Evolutionary conservation across 1,140 invertebrate genomes (phyloP).

Genomic region (Pomacea maculata): DNA sequence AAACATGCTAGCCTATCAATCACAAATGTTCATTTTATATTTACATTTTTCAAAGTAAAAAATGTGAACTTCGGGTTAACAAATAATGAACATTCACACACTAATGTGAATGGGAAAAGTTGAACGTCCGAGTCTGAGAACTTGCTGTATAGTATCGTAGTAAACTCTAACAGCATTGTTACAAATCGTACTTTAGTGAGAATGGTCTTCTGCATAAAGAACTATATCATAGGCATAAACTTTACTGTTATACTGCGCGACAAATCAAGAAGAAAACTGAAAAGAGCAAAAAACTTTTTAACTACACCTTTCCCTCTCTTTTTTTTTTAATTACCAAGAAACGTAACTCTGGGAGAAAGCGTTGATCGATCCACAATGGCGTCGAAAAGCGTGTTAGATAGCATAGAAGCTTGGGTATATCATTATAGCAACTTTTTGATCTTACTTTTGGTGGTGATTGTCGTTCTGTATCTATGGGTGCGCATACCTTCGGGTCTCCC

Average conservation of each 20-base stretch:
- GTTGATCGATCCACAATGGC: slow-evolving; percentile 8
- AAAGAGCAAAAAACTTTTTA: not conserved
- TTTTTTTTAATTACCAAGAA: not conserved
- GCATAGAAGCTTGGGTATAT: not conserved
- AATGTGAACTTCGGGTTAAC: too few species aligned
- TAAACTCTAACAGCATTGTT: too few species aligned
- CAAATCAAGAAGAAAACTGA: not conserved
- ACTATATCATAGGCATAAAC: not conserved
- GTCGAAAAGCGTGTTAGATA: not conserved
- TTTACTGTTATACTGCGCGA: not conserved
- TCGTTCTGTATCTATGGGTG: slow-evolving; percentile 13
- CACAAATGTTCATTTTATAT: too few species aligned
- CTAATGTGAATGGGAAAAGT: too few species aligned
- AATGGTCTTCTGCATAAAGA: too few species aligned
- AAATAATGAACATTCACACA: too few species aligned
- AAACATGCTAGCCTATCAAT: too few species aligned
- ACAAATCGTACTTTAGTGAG: too few species aligned
- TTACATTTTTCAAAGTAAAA: too few species aligned
- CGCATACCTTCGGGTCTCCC: slow-evolving; percentile 14
- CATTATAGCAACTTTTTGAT: slow-evolving; percentile 9
- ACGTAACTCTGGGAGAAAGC: not conserved
- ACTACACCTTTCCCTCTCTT: not conserved
- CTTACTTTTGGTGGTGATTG: slow-evolving; percentile 4
- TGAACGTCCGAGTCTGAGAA: too few species aligned
- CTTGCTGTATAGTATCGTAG: too few species aligned